Conservation (phyloP, 2,888 invertebrate genomes). For the Pterostichus madidus region DNA sequence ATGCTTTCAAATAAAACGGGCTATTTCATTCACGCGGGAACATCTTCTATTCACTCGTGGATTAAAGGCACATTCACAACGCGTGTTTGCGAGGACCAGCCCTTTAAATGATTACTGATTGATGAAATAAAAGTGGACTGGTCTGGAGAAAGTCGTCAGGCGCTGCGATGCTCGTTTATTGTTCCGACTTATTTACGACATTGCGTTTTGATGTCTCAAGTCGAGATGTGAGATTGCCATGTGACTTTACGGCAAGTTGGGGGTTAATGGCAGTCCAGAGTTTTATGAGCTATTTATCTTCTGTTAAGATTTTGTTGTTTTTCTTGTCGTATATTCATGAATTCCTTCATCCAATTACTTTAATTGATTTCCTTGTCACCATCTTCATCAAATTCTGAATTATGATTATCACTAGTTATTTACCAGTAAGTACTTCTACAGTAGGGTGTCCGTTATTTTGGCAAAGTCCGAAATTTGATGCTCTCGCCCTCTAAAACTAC, state of each 20-base stretch:
- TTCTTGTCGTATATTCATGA: conserved; percentile 4
- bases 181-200: conserved; percentile 45
- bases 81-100: not conserved
- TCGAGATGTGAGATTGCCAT: conserved; percentile 41
- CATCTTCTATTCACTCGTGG: conserved; percentile 36
- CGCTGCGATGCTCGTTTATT: conserved; percentile 13
- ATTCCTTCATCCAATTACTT: not conserved
- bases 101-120: conserved; percentile 48
- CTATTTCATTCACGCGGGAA: conserved; percentile 48
- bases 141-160: not conserved
- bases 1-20: conserved; percentile 63
- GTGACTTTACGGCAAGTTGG: conserved; percentile 21
- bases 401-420: too few relatives aligned
- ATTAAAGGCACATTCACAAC: conserved; percentile 30
- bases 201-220: conserved; percentile 40
- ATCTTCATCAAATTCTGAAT: too few relatives aligned
- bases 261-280: conserved; percentile 6
- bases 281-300: conserved; percentile 45
- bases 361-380: not conserved
- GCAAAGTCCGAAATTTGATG: too few relatives aligned
- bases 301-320: conserved; percentile 8
- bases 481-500: too few relatives aligned
- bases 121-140: conserved; percentile 32
- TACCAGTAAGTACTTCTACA: too few relatives aligned
- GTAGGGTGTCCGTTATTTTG: too few relatives aligned